Evolutionary conservation across 2,113 vertebrate species (phyloP), one percentile per base, ranked within the genome.

Genomic region (Opisthocomus hoazin): DNA sequence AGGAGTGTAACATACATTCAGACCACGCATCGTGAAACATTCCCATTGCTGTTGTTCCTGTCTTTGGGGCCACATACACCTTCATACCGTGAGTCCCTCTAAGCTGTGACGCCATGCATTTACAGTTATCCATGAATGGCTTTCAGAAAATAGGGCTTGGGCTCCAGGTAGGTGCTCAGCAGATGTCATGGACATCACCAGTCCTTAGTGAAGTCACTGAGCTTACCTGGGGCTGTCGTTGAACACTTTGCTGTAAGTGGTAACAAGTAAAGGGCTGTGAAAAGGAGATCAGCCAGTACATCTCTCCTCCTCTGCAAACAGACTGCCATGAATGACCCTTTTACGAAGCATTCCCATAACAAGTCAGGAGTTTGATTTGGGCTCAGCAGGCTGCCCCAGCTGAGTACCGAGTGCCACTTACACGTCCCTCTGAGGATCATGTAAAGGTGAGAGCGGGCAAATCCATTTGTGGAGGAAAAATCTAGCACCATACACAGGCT

Each of bases 1-100:
- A 41, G 2, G 13, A 53, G 22, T 30, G 22, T 20, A 36, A 36
- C 4, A 2, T 21, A 43, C 14, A 14, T 85, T 76, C 37, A 54
- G 57, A 30, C 11, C 6, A n/a, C 1, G 2, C 23, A 30, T 4
- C 1, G 2, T 48, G 36, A 37, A 65, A 65, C 10, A 10, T 48
- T 66, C 32, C 32, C 27, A 4, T n/a, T 54, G 58, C 36, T 71
- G 26, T 18, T 43, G 51, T 41, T 81, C 45, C 39, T 37, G 26
- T 34, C 43, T 43, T 34, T 37, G 45, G 48, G 51, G 27, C 16
- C 51, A 8, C 26, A 4, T 8, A 16, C 21, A 29, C 51, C 34
- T 58, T 46, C 17, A 9, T 14, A 4, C 37, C 32, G 24, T 0
- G 11, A 63, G 48, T 39, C 18, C 24, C 18, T 63, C 34, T 22